phyloP scores from a whole-genome alignment of 2,888 invertebrate species.

The Copidosoma aretas region DNA sequence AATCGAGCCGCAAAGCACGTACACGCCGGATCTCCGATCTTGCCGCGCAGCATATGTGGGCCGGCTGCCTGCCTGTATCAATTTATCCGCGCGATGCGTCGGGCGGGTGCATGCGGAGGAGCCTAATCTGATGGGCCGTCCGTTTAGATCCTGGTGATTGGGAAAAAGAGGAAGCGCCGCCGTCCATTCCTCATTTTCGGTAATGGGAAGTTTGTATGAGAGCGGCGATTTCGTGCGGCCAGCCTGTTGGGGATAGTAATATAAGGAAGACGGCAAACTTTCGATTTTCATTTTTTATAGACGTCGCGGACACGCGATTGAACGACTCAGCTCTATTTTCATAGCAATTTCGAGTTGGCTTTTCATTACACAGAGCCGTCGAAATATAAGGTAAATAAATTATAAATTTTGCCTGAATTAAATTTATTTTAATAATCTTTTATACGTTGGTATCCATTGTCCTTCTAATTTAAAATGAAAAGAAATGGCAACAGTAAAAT shows the following conservation, averaged over 20 bases:
- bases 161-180: background rate
- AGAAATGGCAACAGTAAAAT: too few species aligned
- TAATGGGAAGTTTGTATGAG: background rate
- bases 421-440: too few species aligned
- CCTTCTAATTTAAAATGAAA: too few species aligned
- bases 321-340: too few species aligned
- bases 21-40: slow-evolving; percentile 44
- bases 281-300: slow-evolving; percentile 5
- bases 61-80: slow-evolving; percentile 39
- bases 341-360: too few species aligned
- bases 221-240: slow-evolving; percentile 24
- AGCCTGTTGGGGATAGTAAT: too few species aligned
- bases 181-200: background rate
- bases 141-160: slow-evolving; percentile 33
- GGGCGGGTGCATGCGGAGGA: slow-evolving; percentile 8
- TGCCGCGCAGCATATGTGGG: slow-evolving; percentile 6
- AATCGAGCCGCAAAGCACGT: slow-evolving; percentile 49
- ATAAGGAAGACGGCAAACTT: slow-evolving; percentile 6
- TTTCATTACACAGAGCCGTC: too few species aligned
- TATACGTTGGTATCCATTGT: too few species aligned
- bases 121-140: slow-evolving; percentile 40
- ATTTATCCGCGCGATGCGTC: slow-evolving; percentile 37
- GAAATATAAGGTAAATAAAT: too few species aligned
- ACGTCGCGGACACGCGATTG: slow-evolving; percentile 29
- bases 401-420: too few species aligned